These are phyloP conservation scores for Lycia hirtaria DNA, from an alignment of 2,888 invertebrate genomes.

Conservation along the genomic window DNA sequence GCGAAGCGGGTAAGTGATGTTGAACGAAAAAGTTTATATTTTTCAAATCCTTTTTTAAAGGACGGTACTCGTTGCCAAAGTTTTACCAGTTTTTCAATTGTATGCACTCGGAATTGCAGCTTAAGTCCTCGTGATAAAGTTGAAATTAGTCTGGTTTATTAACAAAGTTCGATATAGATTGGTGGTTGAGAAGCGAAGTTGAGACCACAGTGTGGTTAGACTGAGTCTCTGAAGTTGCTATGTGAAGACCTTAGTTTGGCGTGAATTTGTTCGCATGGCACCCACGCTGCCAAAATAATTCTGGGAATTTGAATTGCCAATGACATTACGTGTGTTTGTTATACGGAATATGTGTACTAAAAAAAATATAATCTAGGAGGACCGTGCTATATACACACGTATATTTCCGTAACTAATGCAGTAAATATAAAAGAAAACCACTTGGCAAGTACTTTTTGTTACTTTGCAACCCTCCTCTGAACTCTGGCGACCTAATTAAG, in stretches of 20 bases:
- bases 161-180: constrained; percentile 67
- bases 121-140: constrained; percentile 54
- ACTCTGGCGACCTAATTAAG: no score
- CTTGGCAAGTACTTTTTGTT: no score
- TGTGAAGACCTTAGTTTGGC: no score
- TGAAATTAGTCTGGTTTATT: constrained; percentile 59
- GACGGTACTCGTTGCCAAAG: constrained; percentile 28
- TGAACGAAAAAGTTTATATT: constrained; percentile 37
- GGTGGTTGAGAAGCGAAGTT: constrained; percentile 57
- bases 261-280: no score
- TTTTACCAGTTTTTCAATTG: constrained; percentile 29
- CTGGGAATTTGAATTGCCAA: no score
- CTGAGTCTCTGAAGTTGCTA: constrained; percentile 9
- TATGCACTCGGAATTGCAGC: constrained; percentile 39
- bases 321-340: no score
- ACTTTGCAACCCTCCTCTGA: no score
- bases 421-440: no score
- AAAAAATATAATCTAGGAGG: no score
- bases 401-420: no score
- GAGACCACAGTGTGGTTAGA: constrained; percentile 36
- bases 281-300: background rate
- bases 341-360: no score
- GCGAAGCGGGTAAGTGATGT: constrained; percentile 20
- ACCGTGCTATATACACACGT: no score
- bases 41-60: constrained; percentile 34